Percentiles rank a stretch among this genome's conserved stretches.
phyloP scores from a whole-genome alignment of 2,888 invertebrate genomes.

The Drosophila eohydei region DNA sequence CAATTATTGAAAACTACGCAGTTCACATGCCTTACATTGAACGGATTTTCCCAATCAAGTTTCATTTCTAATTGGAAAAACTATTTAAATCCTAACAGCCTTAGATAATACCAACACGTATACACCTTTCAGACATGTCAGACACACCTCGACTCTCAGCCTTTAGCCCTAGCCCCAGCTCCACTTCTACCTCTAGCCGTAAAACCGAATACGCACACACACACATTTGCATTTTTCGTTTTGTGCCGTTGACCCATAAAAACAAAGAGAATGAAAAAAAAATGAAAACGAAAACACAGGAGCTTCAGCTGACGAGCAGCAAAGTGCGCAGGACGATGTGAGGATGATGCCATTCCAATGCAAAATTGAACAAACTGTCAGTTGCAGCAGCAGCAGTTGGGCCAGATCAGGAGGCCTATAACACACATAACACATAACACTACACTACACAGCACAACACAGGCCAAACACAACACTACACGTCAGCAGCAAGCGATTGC shows the following conservation, averaged over 20 bases:
- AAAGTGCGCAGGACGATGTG: constrained; percentile 12
- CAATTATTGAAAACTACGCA: neutral
- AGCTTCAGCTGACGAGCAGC: constrained; percentile 26
- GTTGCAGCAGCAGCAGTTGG: constrained; percentile 47
- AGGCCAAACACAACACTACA: constrained; percentile 45
- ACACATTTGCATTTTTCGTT: constrained; percentile 57
- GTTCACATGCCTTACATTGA: constrained; percentile 6
- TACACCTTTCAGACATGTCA: constrained; percentile 38
- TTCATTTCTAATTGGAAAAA: constrained; percentile 47
- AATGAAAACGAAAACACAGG: constrained; percentile 1
- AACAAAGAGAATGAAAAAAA: constrained; percentile 37
- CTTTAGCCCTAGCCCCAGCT: neutral
- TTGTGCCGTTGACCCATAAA: constrained; percentile 72
- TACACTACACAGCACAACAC: constrained; percentile 32
- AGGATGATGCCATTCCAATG: constrained; percentile 47
- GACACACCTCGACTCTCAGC: constrained; percentile 9
- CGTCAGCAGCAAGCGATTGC: constrained; percentile 53
- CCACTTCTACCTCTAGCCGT: too few relatives aligned
- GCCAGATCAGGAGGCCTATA: constrained; percentile 29
- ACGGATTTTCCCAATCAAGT: constrained; percentile 32
- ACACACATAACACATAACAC: constrained; percentile 30
- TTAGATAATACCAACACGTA: constrained; percentile 47
- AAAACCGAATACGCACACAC: constrained; percentile 25
- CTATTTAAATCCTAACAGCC: constrained; percentile 51
- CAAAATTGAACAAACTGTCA: constrained; percentile 76